Conservation (phyloP, 2,888 invertebrate genomes). For the Pyrrhia umbra region DNA sequence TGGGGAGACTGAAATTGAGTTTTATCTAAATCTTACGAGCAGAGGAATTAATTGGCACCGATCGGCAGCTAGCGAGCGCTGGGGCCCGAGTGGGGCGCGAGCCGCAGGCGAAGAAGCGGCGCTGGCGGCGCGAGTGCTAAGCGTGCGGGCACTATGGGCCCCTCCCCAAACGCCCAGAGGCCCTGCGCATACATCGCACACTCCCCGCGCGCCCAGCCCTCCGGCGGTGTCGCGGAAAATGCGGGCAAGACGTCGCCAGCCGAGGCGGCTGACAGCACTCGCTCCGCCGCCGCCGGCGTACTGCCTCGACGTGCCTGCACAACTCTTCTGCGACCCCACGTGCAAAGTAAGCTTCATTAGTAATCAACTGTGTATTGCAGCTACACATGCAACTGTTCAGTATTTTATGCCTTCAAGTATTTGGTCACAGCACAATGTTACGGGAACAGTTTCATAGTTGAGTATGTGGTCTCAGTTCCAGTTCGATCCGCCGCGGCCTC, state of each 20-base stretch:
- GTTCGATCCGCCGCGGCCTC: constrained; percentile 82
- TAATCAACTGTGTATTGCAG: background rate
- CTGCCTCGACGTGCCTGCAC: constrained; percentile 80
- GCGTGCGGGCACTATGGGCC: constrained; percentile 77
- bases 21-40: constrained; percentile 22
- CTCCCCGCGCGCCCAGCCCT: constrained; percentile 72
- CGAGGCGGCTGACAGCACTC: constrained; percentile 73
- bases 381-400: background rate
- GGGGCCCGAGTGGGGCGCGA: constrained; percentile 80
- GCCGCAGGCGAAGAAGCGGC: constrained; percentile 74
- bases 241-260: constrained; percentile 82
- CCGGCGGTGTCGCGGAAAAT: constrained; percentile 81
- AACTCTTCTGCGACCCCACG: constrained; percentile 83
- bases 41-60: constrained; percentile 80
- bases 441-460: background rate
- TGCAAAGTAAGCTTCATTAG: constrained; percentile 75
- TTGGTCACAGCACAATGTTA: background rate
- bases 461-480: constrained; percentile 74
- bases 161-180: constrained; percentile 53
- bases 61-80: constrained; percentile 90
- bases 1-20: background rate
- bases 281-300: constrained; percentile 80
- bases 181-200: constrained; percentile 32
- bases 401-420: background rate
- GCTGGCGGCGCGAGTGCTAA: constrained; percentile 77